These are phyloP conservation scores for Nesometra sesokonis DNA, from an alignment of 35 echinoderm and acorn worm genomes.

Conservation along the genomic window DNA sequence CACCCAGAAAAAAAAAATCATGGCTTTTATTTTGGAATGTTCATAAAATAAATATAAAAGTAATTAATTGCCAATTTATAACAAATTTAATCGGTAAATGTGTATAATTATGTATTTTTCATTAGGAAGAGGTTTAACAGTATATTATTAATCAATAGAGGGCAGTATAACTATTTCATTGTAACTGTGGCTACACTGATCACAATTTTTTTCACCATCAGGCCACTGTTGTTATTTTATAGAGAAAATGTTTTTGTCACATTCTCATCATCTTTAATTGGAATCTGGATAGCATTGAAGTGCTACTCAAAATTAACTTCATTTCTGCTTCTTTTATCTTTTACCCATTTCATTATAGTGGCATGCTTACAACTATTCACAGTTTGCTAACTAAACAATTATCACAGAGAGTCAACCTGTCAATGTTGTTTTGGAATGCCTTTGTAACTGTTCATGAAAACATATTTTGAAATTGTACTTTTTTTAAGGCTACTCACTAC, in stretches of 20 bases:
- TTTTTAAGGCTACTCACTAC: not conserved
- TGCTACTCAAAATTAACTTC: not conserved
- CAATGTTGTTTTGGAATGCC: not conserved
- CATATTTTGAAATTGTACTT: not conserved
- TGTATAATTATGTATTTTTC: too few species aligned
- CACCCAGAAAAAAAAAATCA: not conserved
- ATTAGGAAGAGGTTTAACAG: too few species aligned
- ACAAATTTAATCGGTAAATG: too few species aligned
- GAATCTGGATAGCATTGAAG: not conserved
- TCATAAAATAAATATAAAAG: not conserved
- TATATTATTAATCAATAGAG: not conserved
- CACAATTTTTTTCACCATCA: not conserved
- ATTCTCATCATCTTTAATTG: not conserved
- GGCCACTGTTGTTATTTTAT: not conserved
- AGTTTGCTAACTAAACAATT: not conserved
- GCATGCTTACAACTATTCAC: not conserved
- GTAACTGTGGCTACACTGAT: slow-evolving; percentile 5
- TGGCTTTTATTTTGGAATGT: not conserved
- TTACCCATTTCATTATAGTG: not conserved
- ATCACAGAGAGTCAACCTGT: not conserved
- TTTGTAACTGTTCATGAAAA: not conserved
- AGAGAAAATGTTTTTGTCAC: not conserved
- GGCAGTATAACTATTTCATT: slow-evolving; percentile 5
- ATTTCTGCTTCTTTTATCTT: not conserved
- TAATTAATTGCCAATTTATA: too few species aligned